These are phyloP conservation scores for Corythaixoides concolor DNA, from an alignment of 2,113 vertebrate genomes.

Conservation along the genomic window DNA sequence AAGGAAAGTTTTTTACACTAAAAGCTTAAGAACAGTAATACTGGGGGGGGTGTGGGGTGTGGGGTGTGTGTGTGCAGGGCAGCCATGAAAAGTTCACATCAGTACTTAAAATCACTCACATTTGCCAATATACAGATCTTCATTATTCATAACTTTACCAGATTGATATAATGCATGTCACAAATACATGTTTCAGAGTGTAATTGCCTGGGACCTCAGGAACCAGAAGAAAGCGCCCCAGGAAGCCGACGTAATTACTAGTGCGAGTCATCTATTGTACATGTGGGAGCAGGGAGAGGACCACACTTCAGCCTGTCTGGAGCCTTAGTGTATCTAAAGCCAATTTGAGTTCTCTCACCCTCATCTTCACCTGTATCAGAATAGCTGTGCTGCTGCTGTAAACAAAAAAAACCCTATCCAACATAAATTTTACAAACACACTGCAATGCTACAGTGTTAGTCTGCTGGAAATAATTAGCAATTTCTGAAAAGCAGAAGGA, in stretches of 20 bases:
- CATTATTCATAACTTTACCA: neutral
- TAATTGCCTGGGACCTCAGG: neutral
- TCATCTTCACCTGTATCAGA: neutral
- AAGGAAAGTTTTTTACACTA: neutral
- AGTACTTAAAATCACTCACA: neutral
- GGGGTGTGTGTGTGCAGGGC: no score
- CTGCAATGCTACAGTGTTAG: neutral
- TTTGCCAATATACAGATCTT: neutral
- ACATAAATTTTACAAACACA: neutral
- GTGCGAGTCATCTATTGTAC: rapidly evolving
- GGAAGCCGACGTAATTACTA: neutral
- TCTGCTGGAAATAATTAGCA: neutral
- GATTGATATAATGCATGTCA: neutral
- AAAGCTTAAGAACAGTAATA: neutral
- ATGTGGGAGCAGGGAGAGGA: neutral
- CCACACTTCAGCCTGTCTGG: neutral
- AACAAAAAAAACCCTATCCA: neutral
- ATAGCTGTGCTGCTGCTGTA: neutral
- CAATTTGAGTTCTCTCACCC: neutral
- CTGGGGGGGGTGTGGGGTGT: no score
- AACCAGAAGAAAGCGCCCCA: neutral
- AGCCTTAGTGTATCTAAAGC: neutral
- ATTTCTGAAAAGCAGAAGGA: neutral
- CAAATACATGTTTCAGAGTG: neutral
- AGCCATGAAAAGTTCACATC: neutral